Evolutionary conservation across 2,888 invertebrate species (phyloP), one percentile per base, ranked within the genome.

Genomic region (Drosophila putrida): DNA sequence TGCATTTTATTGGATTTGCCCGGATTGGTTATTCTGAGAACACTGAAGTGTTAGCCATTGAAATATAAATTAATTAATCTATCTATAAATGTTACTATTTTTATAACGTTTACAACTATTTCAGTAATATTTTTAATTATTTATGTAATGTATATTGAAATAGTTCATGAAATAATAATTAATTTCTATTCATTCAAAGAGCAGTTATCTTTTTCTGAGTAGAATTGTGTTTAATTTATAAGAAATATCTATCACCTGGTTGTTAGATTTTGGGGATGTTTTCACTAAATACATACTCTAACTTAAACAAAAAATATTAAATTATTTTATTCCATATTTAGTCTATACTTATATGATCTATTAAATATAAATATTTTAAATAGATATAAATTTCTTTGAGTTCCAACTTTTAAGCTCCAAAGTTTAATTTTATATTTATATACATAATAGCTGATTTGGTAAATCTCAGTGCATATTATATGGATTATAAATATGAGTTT

Each of bases 1-100:
- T 38, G 69, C 43, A 58, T 64, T 75, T 64, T 49, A 27, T 54
- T 31, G 75, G 70, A 36, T 54, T 63, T 63, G 25, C 2, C 13
- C 9, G 38, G 33, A 44, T 43, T 62, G 39, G 57, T 54, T 44
- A 50, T 49, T 47, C 11, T 9, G 11, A 54, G 49, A 10, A 15
- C 2, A 44, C 28, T 31, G 8, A 20, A 35, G 33, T n/a, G 35
- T 28, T 13, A 15, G 28, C 15, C 15, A 50, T 15, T 11, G 35
- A 15, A 6, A 47, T 15, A 15, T 11, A n/a, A 15, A 11, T 13
- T 11, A 33, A 20, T n/a, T 38, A 10, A 43, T 38, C 36, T 25
- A 43, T 9, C 11, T 43, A 1, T 41, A 3, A 20, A 20, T 3
- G 0, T 4, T 20, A 41, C 20, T 20, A 20, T 4, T 41, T 41